Conservation (phyloP, 2,113 vertebrate species). For the Sigmodon hispidus region DNA sequence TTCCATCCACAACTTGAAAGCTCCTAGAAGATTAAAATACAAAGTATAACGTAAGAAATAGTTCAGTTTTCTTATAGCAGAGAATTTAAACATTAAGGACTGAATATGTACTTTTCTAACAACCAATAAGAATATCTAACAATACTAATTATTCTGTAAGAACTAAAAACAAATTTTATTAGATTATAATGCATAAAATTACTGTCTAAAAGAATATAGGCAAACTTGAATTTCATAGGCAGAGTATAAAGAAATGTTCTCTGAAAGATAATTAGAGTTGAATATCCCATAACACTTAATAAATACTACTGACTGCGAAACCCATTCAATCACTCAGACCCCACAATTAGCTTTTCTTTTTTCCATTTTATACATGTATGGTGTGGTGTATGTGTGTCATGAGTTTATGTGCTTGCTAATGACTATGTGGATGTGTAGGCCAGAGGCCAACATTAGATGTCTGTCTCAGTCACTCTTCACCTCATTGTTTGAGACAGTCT, state of each 20-base stretch:
- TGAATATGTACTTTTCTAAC: background rate
- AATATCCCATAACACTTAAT: background rate
- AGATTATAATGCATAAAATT: background rate
- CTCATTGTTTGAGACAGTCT: background rate
- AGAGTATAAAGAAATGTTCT: background rate
- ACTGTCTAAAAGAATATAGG: background rate
- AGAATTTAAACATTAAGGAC: background rate
- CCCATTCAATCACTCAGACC: background rate
- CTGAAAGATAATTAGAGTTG: background rate
- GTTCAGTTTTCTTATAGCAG: conserved; percentile 4
- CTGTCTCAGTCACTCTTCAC: background rate
- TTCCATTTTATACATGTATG: background rate
- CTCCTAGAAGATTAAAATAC: conserved; percentile 88
- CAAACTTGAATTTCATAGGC: background rate
- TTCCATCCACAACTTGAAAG: conserved; percentile 99
- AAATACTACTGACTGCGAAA: background rate
- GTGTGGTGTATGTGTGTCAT: background rate
- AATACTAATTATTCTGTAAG: background rate
- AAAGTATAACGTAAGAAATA: conserved; percentile 50
- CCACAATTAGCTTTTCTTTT: background rate
- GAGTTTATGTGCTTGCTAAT: too few species aligned
- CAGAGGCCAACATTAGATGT: too few species aligned
- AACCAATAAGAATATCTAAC: background rate
- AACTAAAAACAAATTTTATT: conserved; percentile 46
- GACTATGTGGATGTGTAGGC: background rate